Evolutionary conservation across 2,797 vertebrate species (phyloP).

Genomic region (Manis pentadactyla): DNA sequence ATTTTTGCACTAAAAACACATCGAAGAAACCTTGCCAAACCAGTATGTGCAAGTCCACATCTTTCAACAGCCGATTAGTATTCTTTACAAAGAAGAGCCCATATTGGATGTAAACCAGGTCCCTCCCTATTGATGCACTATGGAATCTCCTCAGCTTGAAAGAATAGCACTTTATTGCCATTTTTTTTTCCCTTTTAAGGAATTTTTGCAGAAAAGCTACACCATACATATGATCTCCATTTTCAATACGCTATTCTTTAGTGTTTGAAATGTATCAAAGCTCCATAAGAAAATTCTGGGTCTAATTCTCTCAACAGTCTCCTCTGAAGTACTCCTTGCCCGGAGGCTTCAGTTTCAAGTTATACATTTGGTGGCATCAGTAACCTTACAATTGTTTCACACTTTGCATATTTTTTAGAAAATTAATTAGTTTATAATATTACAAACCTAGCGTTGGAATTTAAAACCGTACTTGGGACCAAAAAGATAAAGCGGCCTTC

Average conservation of each 20-base stretch:
- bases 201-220: constrained; percentile 70
- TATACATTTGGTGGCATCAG: constrained; percentile 48
- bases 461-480: neutral
- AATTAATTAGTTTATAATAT: constrained; percentile 27
- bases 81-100: constrained; percentile 31
- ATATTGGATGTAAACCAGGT: constrained; percentile 66
- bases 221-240: constrained; percentile 79
- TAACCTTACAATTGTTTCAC: constrained; percentile 53
- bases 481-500: neutral
- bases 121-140: constrained; percentile 30
- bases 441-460: neutral
- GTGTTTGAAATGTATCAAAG: constrained; percentile 76
- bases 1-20: constrained; percentile 60
- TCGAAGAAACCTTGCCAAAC: constrained; percentile 54
- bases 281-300: constrained; percentile 62
- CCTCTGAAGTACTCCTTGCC: constrained; percentile 70
- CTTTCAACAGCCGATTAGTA: constrained; percentile 60
- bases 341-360: constrained; percentile 66
- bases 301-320: constrained; percentile 71
- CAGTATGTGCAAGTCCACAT: constrained; percentile 60
- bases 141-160: constrained; percentile 70
- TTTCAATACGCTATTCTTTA: constrained; percentile 71
- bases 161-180: constrained; percentile 63
- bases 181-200: constrained; percentile 62
- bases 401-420: constrained; percentile 42